These are phyloP conservation scores for Grantiella picta DNA, from an alignment of 2,113 vertebrate species.

Conservation along the genomic window DNA sequence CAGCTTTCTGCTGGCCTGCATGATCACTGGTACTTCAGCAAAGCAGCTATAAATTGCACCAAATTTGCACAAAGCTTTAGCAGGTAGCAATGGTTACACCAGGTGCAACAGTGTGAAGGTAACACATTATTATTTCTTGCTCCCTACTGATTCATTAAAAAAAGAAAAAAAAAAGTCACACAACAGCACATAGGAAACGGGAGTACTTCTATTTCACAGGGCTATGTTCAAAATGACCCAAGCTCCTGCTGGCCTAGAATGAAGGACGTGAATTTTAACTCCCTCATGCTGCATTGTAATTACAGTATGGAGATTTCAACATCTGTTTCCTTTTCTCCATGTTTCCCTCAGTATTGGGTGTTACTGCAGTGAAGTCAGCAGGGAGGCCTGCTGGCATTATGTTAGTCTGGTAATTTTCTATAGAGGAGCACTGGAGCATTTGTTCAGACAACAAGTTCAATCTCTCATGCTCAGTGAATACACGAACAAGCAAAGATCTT, in stretches of 20 bases:
- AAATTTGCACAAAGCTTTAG: not conserved
- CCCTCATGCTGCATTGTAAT: not conserved
- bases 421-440: constrained; percentile 19
- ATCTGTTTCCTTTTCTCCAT: constrained; percentile 24
- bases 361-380: not conserved
- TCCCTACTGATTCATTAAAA: not conserved
- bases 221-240: not conserved
- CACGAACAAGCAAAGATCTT: not conserved
- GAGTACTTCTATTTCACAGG: not conserved
- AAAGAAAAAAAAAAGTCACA: not conserved
- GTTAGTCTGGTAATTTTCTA: constrained; percentile 7
- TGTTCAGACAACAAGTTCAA: not conserved
- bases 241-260: not conserved
- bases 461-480: not conserved
- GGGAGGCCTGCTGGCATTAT: constrained; percentile 7
- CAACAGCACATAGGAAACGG: not conserved
- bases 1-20: not conserved
- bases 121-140: not conserved
- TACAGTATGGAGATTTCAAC: not conserved
- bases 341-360: not conserved
- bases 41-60: not conserved
- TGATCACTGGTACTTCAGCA: not conserved
- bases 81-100: not conserved
- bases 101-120: not conserved
- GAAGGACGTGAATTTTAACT: not conserved